Percentiles rank a stretch among this genome's conserved stretches.
phyloP scores from a whole-genome alignment of 2,888 invertebrate genomes.

The Beris chalybata region DNA sequence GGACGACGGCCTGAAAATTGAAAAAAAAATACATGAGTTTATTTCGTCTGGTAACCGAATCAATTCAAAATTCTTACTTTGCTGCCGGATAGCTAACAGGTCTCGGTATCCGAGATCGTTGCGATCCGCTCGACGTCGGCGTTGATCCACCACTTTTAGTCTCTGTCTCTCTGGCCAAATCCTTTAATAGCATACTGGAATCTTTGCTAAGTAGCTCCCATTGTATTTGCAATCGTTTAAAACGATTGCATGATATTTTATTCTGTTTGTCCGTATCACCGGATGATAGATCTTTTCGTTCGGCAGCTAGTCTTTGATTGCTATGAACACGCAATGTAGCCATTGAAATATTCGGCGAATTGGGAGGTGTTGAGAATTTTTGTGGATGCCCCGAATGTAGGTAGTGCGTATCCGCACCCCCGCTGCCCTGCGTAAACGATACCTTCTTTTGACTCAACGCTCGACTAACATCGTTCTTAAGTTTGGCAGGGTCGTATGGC shows the following conservation, averaged over 20 bases:
- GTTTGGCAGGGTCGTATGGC: slow-evolving; percentile 54
- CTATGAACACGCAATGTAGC: slow-evolving; percentile 44
- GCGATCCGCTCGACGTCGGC: slow-evolving; percentile 51
- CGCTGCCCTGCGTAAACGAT: slow-evolving; percentile 50
- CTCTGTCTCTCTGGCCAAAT: slow-evolving; percentile 52
- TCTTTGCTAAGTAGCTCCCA: slow-evolving; percentile 57
- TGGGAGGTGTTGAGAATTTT: slow-evolving; percentile 67
- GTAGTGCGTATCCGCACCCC: slow-evolving; percentile 27
- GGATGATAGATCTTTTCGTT: slow-evolving; percentile 5
- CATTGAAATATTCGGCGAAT: slow-evolving; percentile 74
- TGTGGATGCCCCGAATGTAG: slow-evolving; percentile 41
- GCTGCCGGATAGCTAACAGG: slow-evolving; percentile 57
- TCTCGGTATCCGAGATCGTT: slow-evolving; percentile 54
- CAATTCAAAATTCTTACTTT: slow-evolving; percentile 48
- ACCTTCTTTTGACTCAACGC: slow-evolving; percentile 56
- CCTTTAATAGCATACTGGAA: slow-evolving; percentile 52
- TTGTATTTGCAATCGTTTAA: slow-evolving; percentile 56
- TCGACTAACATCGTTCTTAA: slow-evolving; percentile 56
- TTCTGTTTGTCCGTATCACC: slow-evolving; percentile 47
- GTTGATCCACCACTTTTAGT: slow-evolving; percentile 56
- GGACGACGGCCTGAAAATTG: slow-evolving; percentile 36
- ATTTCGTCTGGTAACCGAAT: neutral
- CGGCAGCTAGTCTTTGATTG: slow-evolving; percentile 33
- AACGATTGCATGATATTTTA: slow-evolving; percentile 56
- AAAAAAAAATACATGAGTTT: neutral